A percentile compares a stretch with the other conserved stretches of the same genome.
Evolutionary conservation across 2,888 invertebrate genomes (phyloP).

Genomic region (Lobophora halterata): DNA sequence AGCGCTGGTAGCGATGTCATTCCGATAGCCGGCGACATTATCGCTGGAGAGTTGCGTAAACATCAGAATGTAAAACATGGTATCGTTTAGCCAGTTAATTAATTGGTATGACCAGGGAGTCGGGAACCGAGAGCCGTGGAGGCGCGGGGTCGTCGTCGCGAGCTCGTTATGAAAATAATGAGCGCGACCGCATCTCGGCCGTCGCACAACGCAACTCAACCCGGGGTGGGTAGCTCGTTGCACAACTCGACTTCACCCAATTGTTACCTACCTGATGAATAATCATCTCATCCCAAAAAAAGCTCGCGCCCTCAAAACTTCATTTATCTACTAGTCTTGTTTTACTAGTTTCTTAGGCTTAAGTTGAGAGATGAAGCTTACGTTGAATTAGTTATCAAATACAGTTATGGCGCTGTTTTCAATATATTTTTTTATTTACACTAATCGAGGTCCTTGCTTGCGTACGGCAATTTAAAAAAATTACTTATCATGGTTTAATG

Average conservation of each 20-base stretch:
- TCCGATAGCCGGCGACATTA: constrained; percentile 67
- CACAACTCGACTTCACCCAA: constrained; percentile 59
- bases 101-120: constrained; percentile 70
- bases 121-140: constrained; percentile 49
- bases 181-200: constrained; percentile 52
- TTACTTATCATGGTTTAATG: no score
- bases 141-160: constrained; percentile 46
- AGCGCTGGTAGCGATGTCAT: constrained; percentile 61
- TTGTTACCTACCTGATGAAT: constrained; percentile 56
- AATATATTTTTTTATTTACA: no score
- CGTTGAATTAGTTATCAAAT: no score
- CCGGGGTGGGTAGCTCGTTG: no score
- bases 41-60: constrained; percentile 75
- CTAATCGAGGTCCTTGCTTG: no score
- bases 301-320: no score
- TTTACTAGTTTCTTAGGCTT: no score
- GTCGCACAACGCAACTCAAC: constrained; percentile 23
- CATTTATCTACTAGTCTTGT: no score
- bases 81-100: constrained; percentile 78
- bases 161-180: constrained; percentile 76
- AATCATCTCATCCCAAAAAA: no score
- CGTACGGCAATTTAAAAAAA: no score
- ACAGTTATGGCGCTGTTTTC: no score
- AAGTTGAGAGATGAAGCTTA: no score
- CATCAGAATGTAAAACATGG: constrained; percentile 77